phyloP scores from a whole-genome alignment of 2,113 vertebrate species.

The Gobiocypris rarus region DNA sequence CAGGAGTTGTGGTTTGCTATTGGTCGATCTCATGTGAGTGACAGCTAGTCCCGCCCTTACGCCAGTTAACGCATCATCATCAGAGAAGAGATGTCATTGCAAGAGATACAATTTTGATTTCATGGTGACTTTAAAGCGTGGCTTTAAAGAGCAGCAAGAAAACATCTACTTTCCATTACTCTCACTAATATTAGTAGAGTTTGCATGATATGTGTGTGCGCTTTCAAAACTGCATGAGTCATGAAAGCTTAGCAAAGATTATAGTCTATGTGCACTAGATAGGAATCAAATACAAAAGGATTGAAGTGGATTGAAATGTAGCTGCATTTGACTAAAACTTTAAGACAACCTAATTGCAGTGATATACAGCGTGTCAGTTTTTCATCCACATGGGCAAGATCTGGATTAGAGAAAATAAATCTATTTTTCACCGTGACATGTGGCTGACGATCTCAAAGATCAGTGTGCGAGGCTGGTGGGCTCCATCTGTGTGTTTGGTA shows the following conservation, averaged over 20 bases:
- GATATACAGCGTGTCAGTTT: slow-evolving; percentile 2
- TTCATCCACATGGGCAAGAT: neutral
- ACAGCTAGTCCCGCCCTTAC: no score
- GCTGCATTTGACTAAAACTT: neutral
- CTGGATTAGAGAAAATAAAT: slow-evolving; percentile 5
- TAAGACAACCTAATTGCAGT: slow-evolving; percentile 8
- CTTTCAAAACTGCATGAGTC: slow-evolving; percentile 3
- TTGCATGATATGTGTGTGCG: neutral
- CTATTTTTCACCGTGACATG: neutral
- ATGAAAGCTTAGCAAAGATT: slow-evolving; percentile 41
- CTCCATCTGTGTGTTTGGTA: slow-evolving; percentile 20
- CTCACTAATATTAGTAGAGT: neutral
- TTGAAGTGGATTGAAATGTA: slow-evolving; percentile 30
- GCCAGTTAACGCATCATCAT: no score
- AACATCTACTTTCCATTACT: neutral
- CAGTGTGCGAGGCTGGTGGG: neutral
- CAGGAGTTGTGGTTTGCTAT: no score
- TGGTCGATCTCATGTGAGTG: no score
- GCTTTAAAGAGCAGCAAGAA: neutral
- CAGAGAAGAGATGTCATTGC: no score
- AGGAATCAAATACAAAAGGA: slow-evolving; percentile 40
- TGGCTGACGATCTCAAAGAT: slow-evolving; percentile 2
- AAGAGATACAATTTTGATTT: no score
- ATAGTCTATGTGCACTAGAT: neutral
- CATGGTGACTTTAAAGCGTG: no score